A percentile compares a stretch with the other conserved stretches of the same genome.
Evolutionary conservation across 2,888 invertebrate genomes (phyloP).

Genomic region (Cryptocephalus moraei): DNA sequence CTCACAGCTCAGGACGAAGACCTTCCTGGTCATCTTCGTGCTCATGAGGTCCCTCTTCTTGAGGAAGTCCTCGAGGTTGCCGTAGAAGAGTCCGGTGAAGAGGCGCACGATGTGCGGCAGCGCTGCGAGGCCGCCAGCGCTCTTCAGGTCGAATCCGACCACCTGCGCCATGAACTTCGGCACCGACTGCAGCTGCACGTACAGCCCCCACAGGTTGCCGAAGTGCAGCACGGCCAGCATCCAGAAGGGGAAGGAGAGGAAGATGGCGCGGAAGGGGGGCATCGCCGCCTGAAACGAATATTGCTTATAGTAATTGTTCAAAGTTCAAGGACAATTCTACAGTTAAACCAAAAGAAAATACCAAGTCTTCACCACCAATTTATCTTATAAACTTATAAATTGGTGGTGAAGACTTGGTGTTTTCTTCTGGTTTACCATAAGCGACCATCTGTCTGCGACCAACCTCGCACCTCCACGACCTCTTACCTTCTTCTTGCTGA

Average conservation of each 20-base stretch:
- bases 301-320: too few relatives aligned
- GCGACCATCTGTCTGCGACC: too few relatives aligned
- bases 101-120: conserved; percentile 24
- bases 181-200: conserved; percentile 15
- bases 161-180: conserved; percentile 22
- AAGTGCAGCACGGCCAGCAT: conserved; percentile 17
- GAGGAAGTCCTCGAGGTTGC: conserved; percentile 20
- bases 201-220: conserved; percentile 22
- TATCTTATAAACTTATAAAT: too few relatives aligned
- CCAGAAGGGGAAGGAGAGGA: conserved; percentile 19
- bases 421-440: too few relatives aligned
- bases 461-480: too few relatives aligned
- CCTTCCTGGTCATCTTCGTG: conserved; percentile 19
- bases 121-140: conserved; percentile 22
- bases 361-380: too few relatives aligned
- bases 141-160: conserved; percentile 20
- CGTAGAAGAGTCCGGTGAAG: conserved; percentile 20
- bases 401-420: too few relatives aligned
- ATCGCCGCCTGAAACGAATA: background rate
- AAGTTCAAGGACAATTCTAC: too few relatives aligned
- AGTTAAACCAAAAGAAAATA: too few relatives aligned
- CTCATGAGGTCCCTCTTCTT: conserved; percentile 14
- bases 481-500: conserved; percentile 21
- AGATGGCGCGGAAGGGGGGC: conserved; percentile 20
- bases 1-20: conserved; percentile 25